Evolutionary conservation across 2,113 vertebrate genomes (phyloP).

Genomic region (Rhinolophus ferrumequinum): DNA sequence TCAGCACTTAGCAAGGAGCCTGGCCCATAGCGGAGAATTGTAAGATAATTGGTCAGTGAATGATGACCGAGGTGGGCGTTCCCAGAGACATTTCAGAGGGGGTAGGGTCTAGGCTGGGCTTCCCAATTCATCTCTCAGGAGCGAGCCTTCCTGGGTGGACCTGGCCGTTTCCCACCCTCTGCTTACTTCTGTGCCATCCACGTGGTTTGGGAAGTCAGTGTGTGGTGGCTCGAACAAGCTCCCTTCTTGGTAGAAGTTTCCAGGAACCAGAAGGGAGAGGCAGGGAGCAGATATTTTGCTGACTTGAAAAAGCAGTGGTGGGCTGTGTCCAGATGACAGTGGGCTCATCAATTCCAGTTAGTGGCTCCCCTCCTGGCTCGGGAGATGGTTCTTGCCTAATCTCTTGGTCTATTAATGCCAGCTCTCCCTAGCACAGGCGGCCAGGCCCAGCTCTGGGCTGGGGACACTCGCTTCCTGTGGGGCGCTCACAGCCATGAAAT

Average conservation of each 20-base stretch:
- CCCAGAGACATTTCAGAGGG: not conserved
- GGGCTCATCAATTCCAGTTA: slow-evolving; percentile 62
- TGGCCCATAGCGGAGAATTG: not conserved
- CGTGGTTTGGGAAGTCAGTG: not conserved
- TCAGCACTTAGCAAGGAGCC: not conserved
- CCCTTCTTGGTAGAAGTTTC: slow-evolving; percentile 41
- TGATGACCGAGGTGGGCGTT: not conserved
- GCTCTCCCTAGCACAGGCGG: not conserved
- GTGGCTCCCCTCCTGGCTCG: slow-evolving; percentile 6
- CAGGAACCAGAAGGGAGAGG: slow-evolving; percentile 13
- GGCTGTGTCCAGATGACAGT: slow-evolving; percentile 29
- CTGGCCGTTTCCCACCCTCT: not conserved
- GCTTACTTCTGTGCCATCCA: not conserved
- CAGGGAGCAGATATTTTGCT: slow-evolving; percentile 64
- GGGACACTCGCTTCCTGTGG: slow-evolving; percentile 69
- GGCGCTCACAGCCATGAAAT: slow-evolving; percentile 83
- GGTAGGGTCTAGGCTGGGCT: not conserved
- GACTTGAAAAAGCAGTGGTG: not conserved
- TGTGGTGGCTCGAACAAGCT: not conserved
- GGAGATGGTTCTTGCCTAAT: not conserved
- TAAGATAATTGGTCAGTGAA: not conserved
- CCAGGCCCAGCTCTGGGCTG: slow-evolving; percentile 55
- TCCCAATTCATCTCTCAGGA: not conserved
- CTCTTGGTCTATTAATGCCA: slow-evolving; percentile 31
- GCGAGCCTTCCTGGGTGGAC: not conserved